These are phyloP conservation scores for Sardinella longiceps DNA, from an alignment of 2,797 vertebrate genomes.

Conservation along the genomic window DNA sequence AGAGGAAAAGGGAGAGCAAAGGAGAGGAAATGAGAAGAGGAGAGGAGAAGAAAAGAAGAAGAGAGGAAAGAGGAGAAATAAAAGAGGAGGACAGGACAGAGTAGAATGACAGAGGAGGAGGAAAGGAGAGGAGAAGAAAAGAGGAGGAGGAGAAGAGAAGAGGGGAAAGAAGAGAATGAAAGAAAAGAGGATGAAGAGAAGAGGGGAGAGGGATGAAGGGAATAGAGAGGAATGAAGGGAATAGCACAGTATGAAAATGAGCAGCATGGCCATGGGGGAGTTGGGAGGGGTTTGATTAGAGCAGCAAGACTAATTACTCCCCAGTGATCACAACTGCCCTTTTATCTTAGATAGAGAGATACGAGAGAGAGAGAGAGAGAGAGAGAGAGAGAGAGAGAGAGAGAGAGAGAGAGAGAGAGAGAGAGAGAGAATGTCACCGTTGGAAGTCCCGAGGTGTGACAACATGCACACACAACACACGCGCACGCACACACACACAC, in stretches of 20 bases:
- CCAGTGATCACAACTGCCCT: slow-evolving; percentile 6
- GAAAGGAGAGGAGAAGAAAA: neutral
- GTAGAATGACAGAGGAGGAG: too few species aligned
- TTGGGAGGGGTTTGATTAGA: slow-evolving; percentile 17
- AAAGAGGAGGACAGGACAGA: too few species aligned
- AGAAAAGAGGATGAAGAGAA: neutral
- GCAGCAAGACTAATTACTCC: slow-evolving; percentile 9
- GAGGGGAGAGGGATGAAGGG: neutral
- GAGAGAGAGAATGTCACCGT: neutral
- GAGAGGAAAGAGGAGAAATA: neutral
- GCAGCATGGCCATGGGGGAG: neutral
- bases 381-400: neutral
- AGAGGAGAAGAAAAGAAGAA: neutral
- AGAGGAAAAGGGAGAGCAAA: neutral
- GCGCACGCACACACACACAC: neutral
- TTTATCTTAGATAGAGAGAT: slow-evolving; percentile 7
- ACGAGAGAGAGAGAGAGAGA: neutral
- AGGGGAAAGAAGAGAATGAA: slow-evolving; percentile 14
- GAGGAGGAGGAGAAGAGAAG: slow-evolving; percentile 46
- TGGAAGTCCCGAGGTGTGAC: neutral
- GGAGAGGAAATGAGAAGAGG: neutral
- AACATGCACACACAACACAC: neutral
- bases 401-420: neutral
- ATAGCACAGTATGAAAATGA: neutral
- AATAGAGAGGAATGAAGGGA: neutral